These are phyloP conservation scores for Crenuchus spilurus DNA, from an alignment of 2,797 vertebrate genomes.

Conservation along the genomic window DNA sequence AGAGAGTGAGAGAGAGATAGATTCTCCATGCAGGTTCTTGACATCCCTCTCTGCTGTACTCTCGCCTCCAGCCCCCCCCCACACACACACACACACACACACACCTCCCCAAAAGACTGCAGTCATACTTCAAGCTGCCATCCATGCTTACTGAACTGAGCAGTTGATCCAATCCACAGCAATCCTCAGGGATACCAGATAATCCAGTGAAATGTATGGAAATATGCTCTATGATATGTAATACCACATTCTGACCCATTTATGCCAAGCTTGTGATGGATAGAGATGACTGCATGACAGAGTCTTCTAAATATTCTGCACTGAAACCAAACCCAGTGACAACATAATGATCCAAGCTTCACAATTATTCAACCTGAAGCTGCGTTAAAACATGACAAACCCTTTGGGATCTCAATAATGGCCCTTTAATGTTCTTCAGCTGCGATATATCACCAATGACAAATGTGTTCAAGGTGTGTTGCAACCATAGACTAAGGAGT, in stretches of 20 bases:
- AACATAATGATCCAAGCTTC: background rate
- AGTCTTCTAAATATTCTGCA: background rate
- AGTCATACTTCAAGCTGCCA: conserved; percentile 2
- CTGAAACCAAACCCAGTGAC: background rate
- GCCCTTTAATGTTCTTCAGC: too few relatives aligned
- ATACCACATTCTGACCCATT: background rate
- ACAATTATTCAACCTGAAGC: too few relatives aligned
- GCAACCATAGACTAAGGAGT: too few relatives aligned
- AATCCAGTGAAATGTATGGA: conserved; percentile 11
- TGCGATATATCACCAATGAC: too few relatives aligned
- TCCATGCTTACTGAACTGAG: background rate
- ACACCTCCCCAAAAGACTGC: background rate
- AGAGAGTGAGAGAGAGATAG: conserved; percentile 37
- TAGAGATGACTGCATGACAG: background rate
- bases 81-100: background rate
- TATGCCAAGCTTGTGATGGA: background rate
- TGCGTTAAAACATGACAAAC: too few relatives aligned
- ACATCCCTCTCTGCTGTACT: background rate
- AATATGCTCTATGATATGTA: background rate
- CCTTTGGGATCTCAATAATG: too few relatives aligned
- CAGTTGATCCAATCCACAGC: background rate
- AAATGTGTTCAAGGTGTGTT: too few relatives aligned
- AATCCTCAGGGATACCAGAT: background rate
- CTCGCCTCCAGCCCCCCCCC: background rate
- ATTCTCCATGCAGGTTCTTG: conserved; percentile 38